Percentiles rank a stretch among this genome's conserved stretches.
These are phyloP conservation scores for Carlito syrichta DNA, from an alignment of 2,113 vertebrate species.

Conservation along the genomic window DNA sequence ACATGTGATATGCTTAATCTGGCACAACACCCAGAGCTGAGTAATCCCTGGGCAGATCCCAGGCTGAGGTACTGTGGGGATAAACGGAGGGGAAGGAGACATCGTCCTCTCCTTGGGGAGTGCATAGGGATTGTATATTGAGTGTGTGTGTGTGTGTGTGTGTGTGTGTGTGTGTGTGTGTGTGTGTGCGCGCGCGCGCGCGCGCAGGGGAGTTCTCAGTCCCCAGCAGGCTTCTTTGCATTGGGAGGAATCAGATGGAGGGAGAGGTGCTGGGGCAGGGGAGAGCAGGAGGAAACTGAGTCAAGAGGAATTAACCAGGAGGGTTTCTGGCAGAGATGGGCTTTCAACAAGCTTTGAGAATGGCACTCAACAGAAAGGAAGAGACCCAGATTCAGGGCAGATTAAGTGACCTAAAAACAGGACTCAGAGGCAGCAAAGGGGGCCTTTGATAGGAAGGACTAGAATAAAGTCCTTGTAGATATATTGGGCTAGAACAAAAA, in stretches of 20 bases:
- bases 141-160: too few relatives aligned
- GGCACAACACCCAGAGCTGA: neutral
- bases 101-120: neutral
- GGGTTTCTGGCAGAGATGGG: neutral
- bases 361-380: neutral
- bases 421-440: neutral
- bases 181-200: too few relatives aligned
- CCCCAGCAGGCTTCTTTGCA: neutral
- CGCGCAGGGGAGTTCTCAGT: too few relatives aligned
- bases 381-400: neutral
- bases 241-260: neutral
- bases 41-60: neutral
- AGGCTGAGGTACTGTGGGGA: neutral
- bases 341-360: neutral
- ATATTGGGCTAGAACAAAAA: neutral
- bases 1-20: neutral
- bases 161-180: too few relatives aligned
- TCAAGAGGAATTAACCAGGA: neutral
- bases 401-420: neutral
- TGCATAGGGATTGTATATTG: too few relatives aligned
- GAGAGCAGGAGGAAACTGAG: neutral
- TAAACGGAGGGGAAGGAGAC: neutral
- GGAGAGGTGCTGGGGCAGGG: too few relatives aligned
- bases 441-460: neutral
- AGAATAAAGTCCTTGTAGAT: neutral